Evolutionary conservation across 2,797 vertebrate genomes (phyloP).

Genomic region (Crax fasciolata): DNA sequence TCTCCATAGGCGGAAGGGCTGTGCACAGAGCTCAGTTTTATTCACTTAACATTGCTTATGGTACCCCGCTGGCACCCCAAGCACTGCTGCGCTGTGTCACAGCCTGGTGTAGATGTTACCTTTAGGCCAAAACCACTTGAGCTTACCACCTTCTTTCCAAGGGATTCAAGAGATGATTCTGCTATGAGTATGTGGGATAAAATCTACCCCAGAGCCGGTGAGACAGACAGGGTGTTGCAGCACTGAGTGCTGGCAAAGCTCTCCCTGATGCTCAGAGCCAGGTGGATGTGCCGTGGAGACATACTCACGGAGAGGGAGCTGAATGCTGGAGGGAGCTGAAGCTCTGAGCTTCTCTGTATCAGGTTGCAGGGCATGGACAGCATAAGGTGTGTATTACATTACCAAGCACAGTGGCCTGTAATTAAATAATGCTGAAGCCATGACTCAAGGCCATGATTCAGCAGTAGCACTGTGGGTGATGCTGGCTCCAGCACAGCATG

Average conservation of each 20-base stretch:
- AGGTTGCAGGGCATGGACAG: neutral
- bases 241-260: neutral
- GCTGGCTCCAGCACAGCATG: neutral
- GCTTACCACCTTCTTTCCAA: neutral
- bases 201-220: neutral
- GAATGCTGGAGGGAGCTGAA: neutral
- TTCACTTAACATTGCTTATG: neutral
- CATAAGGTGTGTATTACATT: rapidly evolving
- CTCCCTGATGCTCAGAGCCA: neutral
- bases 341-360: neutral
- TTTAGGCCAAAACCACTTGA: neutral
- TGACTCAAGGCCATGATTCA: neutral
- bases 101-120: neutral
- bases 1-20: neutral
- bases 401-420: neutral
- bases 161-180: neutral
- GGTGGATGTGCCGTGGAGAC: rapidly evolving
- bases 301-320: too few species aligned
- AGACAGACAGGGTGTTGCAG: neutral
- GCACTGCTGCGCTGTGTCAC: neutral
- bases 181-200: neutral
- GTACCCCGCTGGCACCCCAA: neutral
- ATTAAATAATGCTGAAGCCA: neutral
- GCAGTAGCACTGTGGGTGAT: rapidly evolving
- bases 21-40: neutral